Conservation (phyloP, 2,113 vertebrate genomes). For the Nasalis larvatus region DNA sequence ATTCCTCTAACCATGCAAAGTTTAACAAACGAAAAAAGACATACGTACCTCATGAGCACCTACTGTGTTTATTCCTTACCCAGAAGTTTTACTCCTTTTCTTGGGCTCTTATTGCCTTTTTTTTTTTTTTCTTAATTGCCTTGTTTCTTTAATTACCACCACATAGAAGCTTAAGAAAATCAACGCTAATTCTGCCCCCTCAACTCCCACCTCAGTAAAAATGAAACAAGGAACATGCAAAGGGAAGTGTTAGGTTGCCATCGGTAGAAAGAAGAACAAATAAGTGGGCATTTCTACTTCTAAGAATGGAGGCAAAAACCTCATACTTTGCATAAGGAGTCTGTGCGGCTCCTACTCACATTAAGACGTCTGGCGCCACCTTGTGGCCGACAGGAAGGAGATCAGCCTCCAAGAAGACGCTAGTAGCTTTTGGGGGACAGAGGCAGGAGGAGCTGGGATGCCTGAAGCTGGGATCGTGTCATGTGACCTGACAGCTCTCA, state of each 20-base stretch:
- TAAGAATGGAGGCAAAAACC: slow-evolving; percentile 31
- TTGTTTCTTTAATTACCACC: background rate
- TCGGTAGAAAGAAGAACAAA: background rate
- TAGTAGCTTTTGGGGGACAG: fast-evolving
- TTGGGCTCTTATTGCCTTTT: background rate
- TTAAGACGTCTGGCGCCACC: slow-evolving; percentile 60
- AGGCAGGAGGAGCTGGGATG: background rate
- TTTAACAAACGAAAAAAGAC: background rate
- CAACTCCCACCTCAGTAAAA: background rate
- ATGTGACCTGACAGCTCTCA: background rate
- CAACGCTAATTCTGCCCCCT: background rate
- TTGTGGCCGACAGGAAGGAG: slow-evolving; percentile 6
- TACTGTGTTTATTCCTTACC: background rate
- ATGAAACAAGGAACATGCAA: background rate
- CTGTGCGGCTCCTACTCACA: background rate
- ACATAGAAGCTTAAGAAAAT: background rate
- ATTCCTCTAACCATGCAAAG: background rate
- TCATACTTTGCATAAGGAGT: background rate
- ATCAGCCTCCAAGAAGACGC: background rate
- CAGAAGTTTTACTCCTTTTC: background rate
- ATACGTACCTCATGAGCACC: background rate
- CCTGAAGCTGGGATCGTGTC: background rate
- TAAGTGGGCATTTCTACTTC: background rate
- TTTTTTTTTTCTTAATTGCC: background rate
- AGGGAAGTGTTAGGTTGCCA: background rate